A percentile compares a stretch with the other conserved stretches of the same genome.
Conservation (phyloP, 1,140 invertebrate genomes). For the Lepidurus apus region DNA sequence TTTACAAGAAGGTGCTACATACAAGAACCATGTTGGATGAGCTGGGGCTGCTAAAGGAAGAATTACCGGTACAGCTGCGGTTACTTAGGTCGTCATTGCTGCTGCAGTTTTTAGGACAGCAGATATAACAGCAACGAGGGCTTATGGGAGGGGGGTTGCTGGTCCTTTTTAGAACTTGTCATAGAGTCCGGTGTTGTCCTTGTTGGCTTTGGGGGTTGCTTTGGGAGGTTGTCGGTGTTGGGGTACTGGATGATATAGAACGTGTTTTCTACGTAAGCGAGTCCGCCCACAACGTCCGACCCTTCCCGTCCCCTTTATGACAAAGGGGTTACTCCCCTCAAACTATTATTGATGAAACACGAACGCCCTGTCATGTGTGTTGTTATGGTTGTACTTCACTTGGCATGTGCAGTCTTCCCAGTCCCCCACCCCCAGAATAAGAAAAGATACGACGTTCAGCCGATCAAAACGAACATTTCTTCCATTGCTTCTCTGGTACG, state of each 20-base stretch:
- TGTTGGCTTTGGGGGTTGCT: background rate
- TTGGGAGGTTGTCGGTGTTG: background rate
- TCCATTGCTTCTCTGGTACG: too few species aligned
- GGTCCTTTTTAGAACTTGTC: background rate
- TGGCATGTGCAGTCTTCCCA: background rate
- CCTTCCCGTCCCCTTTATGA: conserved; percentile 12
- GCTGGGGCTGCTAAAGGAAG: background rate
- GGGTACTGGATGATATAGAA: background rate
- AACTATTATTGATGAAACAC: conserved; percentile 16
- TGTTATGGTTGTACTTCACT: background rate
- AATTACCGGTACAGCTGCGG: background rate
- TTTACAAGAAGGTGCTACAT: background rate
- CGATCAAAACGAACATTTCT: too few species aligned
- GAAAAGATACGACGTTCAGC: background rate
- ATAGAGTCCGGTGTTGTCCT: background rate
- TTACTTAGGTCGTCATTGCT: background rate
- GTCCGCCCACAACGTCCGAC: conserved; percentile 4
- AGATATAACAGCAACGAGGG: too few species aligned
- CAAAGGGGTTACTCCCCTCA: conserved; percentile 13
- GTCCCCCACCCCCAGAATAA: background rate
- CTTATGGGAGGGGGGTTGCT: too few species aligned
- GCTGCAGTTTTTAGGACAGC: background rate
- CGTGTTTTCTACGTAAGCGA: conserved; percentile 13
- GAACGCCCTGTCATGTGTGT: conserved; percentile 20
- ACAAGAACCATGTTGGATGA: background rate